Percentiles rank a stretch among this genome's conserved stretches.
These are phyloP conservation scores for Drepana falcataria DNA, from an alignment of 2,888 invertebrate genomes.

Conservation along the genomic window DNA sequence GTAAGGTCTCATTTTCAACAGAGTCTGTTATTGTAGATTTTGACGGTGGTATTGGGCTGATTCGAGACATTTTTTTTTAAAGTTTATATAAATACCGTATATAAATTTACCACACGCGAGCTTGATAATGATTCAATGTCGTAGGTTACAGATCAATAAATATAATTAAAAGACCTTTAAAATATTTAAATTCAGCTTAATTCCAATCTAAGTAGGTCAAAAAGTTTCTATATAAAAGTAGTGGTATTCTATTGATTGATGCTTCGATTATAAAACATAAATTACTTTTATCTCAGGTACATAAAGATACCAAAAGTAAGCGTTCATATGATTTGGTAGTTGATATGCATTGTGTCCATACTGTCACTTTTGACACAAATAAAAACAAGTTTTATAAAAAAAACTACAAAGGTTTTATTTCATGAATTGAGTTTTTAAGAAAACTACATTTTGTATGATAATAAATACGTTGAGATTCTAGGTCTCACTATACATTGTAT, in stretches of 20 bases:
- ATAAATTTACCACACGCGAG: neutral
- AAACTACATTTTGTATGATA: conserved; percentile 2
- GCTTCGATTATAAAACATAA: too few species aligned
- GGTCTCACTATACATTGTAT: conserved; percentile 65
- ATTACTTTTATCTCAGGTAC: too few species aligned
- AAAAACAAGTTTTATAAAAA: neutral
- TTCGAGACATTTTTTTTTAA: conserved; percentile 11
- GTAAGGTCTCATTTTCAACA: conserved; percentile 40
- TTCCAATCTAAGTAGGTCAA: neutral
- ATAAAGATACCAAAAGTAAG: neutral
- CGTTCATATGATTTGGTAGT: neutral
- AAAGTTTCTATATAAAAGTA: neutral
- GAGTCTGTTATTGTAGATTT: conserved; percentile 32
- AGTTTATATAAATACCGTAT: neutral
- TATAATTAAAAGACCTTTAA: too few species aligned
- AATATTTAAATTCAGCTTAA: too few species aligned
- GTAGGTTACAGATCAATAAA: too few species aligned
- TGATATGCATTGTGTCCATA: neutral
- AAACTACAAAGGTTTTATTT: neutral
- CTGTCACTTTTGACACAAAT: neutral
- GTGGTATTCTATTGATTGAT: too few species aligned
- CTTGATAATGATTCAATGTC: too few species aligned
- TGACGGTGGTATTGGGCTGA: conserved; percentile 14
- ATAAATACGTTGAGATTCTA: conserved; percentile 13
- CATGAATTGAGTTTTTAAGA: neutral